A percentile compares a stretch with the other conserved stretches of the same genome.
Conservation (phyloP, 1,140 invertebrate genomes). For the Drosophila funebris region DNA sequence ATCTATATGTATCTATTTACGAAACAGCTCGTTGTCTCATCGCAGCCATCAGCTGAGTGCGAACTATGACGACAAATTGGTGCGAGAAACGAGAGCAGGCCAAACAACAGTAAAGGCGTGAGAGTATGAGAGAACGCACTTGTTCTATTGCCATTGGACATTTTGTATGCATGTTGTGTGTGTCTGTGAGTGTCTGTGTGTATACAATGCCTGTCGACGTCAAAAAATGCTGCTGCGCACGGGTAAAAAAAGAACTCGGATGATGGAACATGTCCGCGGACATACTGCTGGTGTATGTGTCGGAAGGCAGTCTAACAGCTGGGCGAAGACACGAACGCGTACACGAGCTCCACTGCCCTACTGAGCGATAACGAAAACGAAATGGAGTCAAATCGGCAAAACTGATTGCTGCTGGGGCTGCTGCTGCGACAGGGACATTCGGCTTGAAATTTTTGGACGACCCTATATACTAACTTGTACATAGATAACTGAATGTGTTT, state of each 20-base stretch:
- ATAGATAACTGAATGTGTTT: slow-evolving; percentile 16
- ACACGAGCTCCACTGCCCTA: slow-evolving; percentile 42
- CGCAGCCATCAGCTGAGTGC: slow-evolving; percentile 37
- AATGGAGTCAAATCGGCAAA: slow-evolving; percentile 30
- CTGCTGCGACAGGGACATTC: slow-evolving; percentile 23
- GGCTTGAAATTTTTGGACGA: slow-evolving; percentile 7
- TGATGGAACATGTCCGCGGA: slow-evolving; percentile 32
- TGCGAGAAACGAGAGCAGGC: slow-evolving; percentile 33
- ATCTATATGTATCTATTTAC: slow-evolving; percentile 31
- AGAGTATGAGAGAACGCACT: slow-evolving; percentile 21
- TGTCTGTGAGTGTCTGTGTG: background rate
- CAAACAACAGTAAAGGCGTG: background rate
- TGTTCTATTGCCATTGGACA: slow-evolving; percentile 19
- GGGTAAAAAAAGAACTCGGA: background rate
- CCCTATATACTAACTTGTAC: background rate
- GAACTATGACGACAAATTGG: slow-evolving; percentile 41
- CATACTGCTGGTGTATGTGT: background rate
- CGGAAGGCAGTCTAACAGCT: slow-evolving; percentile 31
- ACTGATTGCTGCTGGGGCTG: slow-evolving; percentile 18
- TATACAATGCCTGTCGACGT: background rate
- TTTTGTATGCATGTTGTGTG: background rate
- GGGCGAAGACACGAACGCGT: slow-evolving; percentile 23
- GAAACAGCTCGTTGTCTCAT: slow-evolving; percentile 15
- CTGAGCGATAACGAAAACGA: slow-evolving; percentile 48
- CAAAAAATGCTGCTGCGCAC: slow-evolving; percentile 35